Conservation (phyloP, 2,797 vertebrate species). For the Oceanodroma leucorhoa region DNA sequence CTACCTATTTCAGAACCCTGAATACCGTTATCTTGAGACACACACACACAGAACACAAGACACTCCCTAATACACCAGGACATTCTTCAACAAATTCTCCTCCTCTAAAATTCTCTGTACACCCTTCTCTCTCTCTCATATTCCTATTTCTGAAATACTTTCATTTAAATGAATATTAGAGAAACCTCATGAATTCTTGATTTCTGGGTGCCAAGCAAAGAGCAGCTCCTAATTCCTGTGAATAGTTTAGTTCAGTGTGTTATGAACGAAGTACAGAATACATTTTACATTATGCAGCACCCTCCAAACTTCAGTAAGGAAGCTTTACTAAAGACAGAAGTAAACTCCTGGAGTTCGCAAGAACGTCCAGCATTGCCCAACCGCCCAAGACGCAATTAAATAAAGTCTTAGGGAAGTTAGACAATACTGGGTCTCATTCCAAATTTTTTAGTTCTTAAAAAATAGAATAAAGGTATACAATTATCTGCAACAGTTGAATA, state of each 20-base stretch:
- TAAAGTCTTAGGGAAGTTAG: neutral
- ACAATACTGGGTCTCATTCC: neutral
- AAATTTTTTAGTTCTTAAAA: neutral
- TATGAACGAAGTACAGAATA: neutral
- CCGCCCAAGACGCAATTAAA: neutral
- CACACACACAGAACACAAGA: neutral
- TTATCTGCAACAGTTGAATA: neutral
- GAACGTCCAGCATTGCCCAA: neutral
- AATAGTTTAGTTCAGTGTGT: neutral
- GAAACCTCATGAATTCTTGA: neutral
- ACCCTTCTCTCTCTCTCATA: neutral
- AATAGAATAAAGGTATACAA: neutral
- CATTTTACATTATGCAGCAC: neutral
- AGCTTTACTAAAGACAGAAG: neutral
- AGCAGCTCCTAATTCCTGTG: neutral
- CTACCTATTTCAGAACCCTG: neutral
- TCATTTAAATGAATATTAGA: neutral
- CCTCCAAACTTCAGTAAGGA: neutral
- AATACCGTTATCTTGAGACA: neutral
- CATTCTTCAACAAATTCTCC: neutral
- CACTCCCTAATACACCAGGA: neutral
- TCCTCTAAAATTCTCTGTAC: neutral
- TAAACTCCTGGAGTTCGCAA: neutral
- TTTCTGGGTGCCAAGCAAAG: neutral
- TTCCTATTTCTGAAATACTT: neutral